phyloP scores from a whole-genome alignment of 2,888 invertebrate species.

The Lissonota sp. region DNA sequence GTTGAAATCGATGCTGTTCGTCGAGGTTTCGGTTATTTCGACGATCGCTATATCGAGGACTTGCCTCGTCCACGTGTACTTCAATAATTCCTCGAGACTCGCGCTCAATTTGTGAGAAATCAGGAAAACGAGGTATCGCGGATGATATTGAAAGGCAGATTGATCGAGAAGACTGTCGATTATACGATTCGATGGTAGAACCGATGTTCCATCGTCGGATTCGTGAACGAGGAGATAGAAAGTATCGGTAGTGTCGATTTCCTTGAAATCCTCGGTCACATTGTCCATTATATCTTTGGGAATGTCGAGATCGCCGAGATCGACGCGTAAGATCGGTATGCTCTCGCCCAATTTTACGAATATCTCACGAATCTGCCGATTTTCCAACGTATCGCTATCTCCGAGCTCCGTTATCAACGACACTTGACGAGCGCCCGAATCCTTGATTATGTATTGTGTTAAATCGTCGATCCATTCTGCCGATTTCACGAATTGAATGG shows the following conservation, averaged over 20 bases:
- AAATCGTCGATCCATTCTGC: not conserved
- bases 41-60: slow-evolving; percentile 57
- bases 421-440: not conserved
- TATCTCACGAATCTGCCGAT: not conserved
- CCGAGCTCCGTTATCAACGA: not conserved
- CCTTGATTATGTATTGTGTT: not conserved
- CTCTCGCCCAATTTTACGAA: not conserved
- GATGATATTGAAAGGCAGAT: slow-evolving; percentile 14
- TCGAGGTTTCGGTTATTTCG: slow-evolving; percentile 28
- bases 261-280: not conserved
- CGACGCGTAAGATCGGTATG: not conserved
- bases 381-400: not conserved
- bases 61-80: slow-evolving; percentile 49
- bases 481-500: not conserved
- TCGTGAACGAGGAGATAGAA: slow-evolving; percentile 25
- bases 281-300: not conserved
- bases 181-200: not conserved
- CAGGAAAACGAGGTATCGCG: slow-evolving; percentile 39
- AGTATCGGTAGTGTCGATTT: not conserved
- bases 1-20: not conserved
- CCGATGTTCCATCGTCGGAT: not conserved
- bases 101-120: slow-evolving; percentile 5
- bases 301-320: not conserved
- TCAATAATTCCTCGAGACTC: slow-evolving; percentile 48
- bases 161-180: slow-evolving; percentile 25